Conservation (phyloP, 2,113 vertebrate species). For the Alosa alosa region DNA sequence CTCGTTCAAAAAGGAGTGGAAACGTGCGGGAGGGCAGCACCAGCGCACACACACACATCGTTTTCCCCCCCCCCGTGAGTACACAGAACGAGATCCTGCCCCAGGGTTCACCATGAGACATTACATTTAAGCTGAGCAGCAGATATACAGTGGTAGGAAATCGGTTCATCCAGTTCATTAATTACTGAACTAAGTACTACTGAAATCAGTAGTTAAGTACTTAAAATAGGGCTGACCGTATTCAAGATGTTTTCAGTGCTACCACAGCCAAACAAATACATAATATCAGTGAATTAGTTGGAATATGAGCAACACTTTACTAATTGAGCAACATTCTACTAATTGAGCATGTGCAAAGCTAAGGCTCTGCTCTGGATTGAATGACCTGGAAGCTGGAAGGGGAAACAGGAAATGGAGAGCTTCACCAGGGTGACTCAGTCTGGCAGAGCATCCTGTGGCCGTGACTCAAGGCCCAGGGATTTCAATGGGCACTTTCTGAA, state of each 20-base stretch:
- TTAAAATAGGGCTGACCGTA: neutral
- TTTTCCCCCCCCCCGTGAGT: neutral
- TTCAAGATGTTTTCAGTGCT: neutral
- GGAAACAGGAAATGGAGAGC: neutral
- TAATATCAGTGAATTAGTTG: neutral
- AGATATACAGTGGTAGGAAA: neutral
- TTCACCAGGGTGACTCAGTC: conserved; percentile 25
- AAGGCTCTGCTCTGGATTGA: neutral
- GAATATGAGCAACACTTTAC: neutral
- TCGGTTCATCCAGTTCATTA: neutral
- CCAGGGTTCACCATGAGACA: neutral
- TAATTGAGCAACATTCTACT: too few species aligned
- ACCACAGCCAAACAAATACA: neutral
- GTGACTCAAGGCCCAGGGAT: conserved; percentile 24
- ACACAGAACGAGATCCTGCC: neutral
- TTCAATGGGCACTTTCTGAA: conserved; percentile 37
- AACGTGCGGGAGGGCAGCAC: neutral
- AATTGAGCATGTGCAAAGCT: neutral
- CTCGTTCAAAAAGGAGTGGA: neutral
- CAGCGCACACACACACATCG: neutral
- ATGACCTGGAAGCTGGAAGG: conserved; percentile 12
- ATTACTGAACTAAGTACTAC: neutral
- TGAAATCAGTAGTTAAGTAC: neutral
- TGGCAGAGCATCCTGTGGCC: neutral
- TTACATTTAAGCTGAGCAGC: neutral